Base-by-base conservation (phyloP, 1,140 invertebrate species). In the Philotrypesis tridentata region DNA sequence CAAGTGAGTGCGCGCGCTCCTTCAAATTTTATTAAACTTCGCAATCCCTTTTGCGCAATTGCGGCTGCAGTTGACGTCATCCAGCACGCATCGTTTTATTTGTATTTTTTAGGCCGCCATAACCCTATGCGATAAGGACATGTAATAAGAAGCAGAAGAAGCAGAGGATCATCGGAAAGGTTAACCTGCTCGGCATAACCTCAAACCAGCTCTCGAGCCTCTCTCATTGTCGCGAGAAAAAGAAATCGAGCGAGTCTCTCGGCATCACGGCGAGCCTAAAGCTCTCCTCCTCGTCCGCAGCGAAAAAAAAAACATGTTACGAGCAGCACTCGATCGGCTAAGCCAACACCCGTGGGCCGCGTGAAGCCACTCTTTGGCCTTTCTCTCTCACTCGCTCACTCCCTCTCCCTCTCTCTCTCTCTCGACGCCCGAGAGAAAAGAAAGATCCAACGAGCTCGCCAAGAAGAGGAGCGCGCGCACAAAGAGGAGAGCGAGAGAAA, bases 281-380 rank as follows among this genome's bases (percentile, higher is more conserved):
- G 12, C 7, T 14, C 40, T 43, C 17, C 17, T 43, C 14, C 40
- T 55, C 48, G 4, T 5, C 48, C 48, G 48, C 11, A n/a, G 43
- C n/a, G n/a, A n/a, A n/a, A n/a, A n/a, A 68, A 61, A 75, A 76
- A 76, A 65, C 74, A 76, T 40, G 29, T 21, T 31, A 17, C 25
- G 4, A 65, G 17, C n/a, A 70, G 27, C 76, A 60, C 17, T 70
- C 43, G 43, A 79, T 55, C 27, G 21, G 27, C 23, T 8, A 48
- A 71, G 60, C 43, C 31, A 23, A 33, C 65, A 8, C 60, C 14
- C 31, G 29, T 71, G 17, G 48, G 14, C 12, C 33, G 48, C 68
- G 68, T 29, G 48, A 79, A 61, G 27, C n/a, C 21, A 55, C 17
- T 55, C 8, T 9, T 27, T 61, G 14, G 5, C 27, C 70, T 37